Evolutionary conservation across 2,113 vertebrate genomes (phyloP).

Genomic region (Colinus virginianus): DNA sequence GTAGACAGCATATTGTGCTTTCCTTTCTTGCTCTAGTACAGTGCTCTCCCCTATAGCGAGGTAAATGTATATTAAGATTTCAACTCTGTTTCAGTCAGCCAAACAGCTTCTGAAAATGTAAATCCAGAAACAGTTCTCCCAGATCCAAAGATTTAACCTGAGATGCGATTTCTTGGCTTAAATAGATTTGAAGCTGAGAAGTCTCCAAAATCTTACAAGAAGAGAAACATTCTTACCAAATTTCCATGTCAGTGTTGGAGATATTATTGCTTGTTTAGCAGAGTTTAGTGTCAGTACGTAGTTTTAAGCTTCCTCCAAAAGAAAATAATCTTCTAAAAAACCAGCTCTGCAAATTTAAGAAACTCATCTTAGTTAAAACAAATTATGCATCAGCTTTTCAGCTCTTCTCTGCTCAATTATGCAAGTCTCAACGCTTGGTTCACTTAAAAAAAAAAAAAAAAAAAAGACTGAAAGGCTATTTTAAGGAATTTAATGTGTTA

Average conservation of each 20-base stretch:
- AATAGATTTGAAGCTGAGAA: neutral
- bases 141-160: neutral
- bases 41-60: neutral
- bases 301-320: neutral
- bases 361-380: neutral
- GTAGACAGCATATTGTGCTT: neutral
- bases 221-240: neutral
- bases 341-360: neutral
- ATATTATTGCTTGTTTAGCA: neutral
- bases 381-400: neutral
- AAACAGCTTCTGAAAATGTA: constrained; percentile 12
- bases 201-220: neutral
- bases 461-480: constrained; percentile 7
- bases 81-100: neutral
- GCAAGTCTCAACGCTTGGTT: constrained; percentile 11
- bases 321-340: neutral
- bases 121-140: neutral
- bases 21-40: neutral
- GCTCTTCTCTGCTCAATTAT: constrained; percentile 12
- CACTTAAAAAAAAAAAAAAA: neutral
- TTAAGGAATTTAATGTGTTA: constrained; percentile 13
- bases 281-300: neutral
- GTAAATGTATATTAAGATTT: neutral
- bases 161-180: neutral
- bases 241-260: neutral